phyloP scores from a whole-genome alignment of 2,113 vertebrate genomes.

The Grammomys dolichurus region DNA sequence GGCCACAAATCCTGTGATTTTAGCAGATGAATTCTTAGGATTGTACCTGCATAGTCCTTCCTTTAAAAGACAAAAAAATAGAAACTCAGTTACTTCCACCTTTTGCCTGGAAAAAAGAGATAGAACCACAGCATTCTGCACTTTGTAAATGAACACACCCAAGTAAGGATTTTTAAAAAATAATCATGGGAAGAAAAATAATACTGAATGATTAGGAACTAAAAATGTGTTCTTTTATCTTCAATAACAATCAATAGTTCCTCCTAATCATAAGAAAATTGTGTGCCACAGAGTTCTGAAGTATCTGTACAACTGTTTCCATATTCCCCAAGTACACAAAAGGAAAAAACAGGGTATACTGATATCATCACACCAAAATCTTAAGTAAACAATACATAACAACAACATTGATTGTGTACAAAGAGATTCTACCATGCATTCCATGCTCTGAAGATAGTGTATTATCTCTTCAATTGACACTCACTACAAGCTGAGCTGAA shows the following conservation, averaged over 20 bases:
- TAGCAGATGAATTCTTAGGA: slow-evolving; percentile 89
- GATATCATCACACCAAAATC: not conserved
- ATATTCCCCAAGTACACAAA: not conserved
- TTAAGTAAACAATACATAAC: not conserved
- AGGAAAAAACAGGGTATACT: not conserved
- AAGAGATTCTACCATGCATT: not conserved
- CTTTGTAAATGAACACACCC: not conserved
- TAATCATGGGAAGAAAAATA: not conserved
- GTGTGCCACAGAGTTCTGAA: not conserved
- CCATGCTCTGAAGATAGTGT: not conserved
- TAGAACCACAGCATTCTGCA: not conserved
- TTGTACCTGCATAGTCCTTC: slow-evolving; percentile 91
- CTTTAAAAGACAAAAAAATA: slow-evolving; percentile 85
- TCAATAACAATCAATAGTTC: no score
- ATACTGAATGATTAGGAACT: not conserved
- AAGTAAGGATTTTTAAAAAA: not conserved
- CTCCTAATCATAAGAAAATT: not conserved
- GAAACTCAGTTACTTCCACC: not conserved
- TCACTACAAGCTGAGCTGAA: not conserved
- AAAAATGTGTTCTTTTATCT: not conserved
- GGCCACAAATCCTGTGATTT: slow-evolving; percentile 93
- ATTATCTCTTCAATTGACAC: not conserved
- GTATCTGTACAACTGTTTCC: not conserved
- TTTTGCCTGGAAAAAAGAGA: not conserved
- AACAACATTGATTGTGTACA: not conserved